Conservation (phyloP, 2,888 invertebrate genomes). For the Drosophila prostipennis region DNA sequence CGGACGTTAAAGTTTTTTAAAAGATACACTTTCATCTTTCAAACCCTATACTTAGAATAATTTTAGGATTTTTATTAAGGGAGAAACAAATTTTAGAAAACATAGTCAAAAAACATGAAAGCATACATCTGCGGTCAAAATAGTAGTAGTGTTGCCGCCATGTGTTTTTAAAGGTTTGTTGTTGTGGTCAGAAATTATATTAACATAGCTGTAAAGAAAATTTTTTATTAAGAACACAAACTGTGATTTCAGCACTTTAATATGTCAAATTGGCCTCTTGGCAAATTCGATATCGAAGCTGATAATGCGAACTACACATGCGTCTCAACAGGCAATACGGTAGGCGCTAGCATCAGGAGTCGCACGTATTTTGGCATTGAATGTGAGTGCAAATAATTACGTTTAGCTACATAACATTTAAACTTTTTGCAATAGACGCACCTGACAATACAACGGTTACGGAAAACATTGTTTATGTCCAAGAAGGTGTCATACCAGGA, state of each 20-base stretch:
- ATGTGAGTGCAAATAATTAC: conserved; percentile 88
- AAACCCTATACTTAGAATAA: too few relatives aligned
- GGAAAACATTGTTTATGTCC: conserved; percentile 83
- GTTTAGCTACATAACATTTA: background rate
- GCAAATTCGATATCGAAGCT: conserved; percentile 89
- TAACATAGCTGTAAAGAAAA: too few relatives aligned
- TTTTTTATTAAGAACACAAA: too few relatives aligned
- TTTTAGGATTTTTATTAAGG: too few relatives aligned
- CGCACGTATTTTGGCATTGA: conserved; percentile 94
- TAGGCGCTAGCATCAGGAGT: conserved; percentile 92
- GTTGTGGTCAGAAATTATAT: too few relatives aligned
- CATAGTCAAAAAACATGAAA: too few relatives aligned
- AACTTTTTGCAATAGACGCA: conserved; percentile 86
- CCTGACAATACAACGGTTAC: conserved; percentile 94
- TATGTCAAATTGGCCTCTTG: conserved; percentile 92
- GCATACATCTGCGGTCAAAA: too few relatives aligned
- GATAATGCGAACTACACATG: conserved; percentile 94
- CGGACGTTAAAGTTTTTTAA: too few relatives aligned
- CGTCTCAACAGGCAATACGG: conserved; percentile 90
- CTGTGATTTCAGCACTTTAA: conserved; percentile 88
- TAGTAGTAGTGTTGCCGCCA: too few relatives aligned
- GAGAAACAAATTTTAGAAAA: too few relatives aligned
- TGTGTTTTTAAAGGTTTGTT: too few relatives aligned
- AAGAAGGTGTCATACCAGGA: conserved; percentile 85
- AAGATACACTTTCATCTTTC: too few relatives aligned